Evolutionary conservation across 2,113 vertebrate genomes (phyloP), one percentile per base, ranked within the genome.

Genomic region (Saimiri boliviensis): DNA sequence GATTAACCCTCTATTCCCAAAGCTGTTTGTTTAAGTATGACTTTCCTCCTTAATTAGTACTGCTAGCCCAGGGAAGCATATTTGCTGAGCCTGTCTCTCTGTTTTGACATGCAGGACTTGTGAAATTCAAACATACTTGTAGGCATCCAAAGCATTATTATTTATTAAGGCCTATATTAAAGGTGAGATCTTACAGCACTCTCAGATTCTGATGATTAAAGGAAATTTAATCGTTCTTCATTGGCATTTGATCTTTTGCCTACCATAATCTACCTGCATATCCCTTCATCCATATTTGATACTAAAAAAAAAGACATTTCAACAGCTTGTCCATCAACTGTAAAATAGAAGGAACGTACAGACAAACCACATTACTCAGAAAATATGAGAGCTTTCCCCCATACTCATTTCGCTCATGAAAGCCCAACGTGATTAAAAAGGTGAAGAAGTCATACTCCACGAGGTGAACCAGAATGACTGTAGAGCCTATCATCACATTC

Each of bases 51-150:
- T 95, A 93, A 95, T 97, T 95, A 94, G 76, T 49, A 68, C 58
- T 45, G 74, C 87, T 68, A 20, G 86, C 37, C 94, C 71, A 68
- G 35, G 60, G 90, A 90, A 85, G 71, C 6, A 0, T 79, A 92
- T 91, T 94, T 95, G 93, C 91, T 37, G 80, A 96, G 79, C 91
- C 91, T n/a, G 27, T 90, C 94, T 96, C 80, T 94, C 25, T 93
- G 97, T 96, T 97, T 93, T 97, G 96, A 97, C 96, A 97, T 83
- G 97, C 81, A 94, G 42, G 95, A 92, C 93, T 97, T 97, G 94
- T 94, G 96, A 97, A 96, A 97, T 92, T 97, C 95, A 97, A 97
- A 97, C 89, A 96, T 66, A 91, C 85, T 73, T 93, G 89, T 37
- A 96, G 96, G 73, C 86, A 90, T 76, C 45, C 91, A 86, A 94